phyloP scores from a whole-genome alignment of 2,113 vertebrate species.

The Rattus norvegicus region GRCr8 NC_086019.1:186473501-186474000 shows the following conservation, averaged over 20 bases:
- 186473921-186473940: neutral
- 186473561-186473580: slow-evolving; percentile 19
- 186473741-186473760: slow-evolving; percentile 11
- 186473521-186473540: neutral
- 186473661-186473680: neutral
- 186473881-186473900: neutral
- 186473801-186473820: neutral
- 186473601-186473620: neutral
- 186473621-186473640: neutral
- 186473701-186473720: neutral
- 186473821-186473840: neutral
- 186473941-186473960: neutral
- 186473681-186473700: neutral
- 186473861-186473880: neutral
- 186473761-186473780: neutral
- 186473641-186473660: slow-evolving; percentile 22
- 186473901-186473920: neutral
- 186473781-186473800: neutral
- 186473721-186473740: neutral
- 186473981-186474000: neutral
- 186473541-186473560: neutral
- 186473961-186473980: neutral
- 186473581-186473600: slow-evolving; percentile 23
- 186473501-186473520: neutral
- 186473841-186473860: neutral